Percentiles rank a stretch among this genome's conserved stretches.
Conservation (phyloP, 2,797 vertebrate species). For the Micromesistius poutassou region DNA sequence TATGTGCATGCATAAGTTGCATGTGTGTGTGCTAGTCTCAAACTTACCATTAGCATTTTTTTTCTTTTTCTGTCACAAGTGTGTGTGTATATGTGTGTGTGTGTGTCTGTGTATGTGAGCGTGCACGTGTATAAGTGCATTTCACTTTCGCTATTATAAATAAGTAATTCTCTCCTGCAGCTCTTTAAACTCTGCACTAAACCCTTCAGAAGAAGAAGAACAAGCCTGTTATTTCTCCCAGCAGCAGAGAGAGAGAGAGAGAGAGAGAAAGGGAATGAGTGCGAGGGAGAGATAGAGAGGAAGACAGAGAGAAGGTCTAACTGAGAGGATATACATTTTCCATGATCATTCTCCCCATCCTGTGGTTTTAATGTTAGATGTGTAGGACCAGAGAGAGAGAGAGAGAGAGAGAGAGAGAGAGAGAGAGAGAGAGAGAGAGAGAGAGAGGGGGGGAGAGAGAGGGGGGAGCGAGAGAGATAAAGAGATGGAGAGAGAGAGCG, state of each 20-base stretch:
- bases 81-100: slow-evolving; percentile 1
- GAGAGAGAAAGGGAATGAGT: too few species aligned
- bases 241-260: neutral
- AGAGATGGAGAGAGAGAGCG: too few species aligned
- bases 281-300: too few species aligned
- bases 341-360: slow-evolving; percentile 6
- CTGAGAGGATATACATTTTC: neutral
- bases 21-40: neutral
- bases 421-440: too few species aligned
- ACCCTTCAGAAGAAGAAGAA: neutral
- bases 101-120: slow-evolving; percentile 12
- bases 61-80: neutral
- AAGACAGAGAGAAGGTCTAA: neutral
- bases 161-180: slow-evolving; percentile 2
- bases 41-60: neutral
- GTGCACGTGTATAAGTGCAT: slow-evolving; percentile 2
- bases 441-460: too few species aligned
- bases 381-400: neutral
- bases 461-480: too few species aligned
- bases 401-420: neutral
- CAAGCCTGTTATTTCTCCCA: neutral
- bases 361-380: neutral
- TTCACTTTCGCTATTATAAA: slow-evolving; percentile 19
- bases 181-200: neutral
- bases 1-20: neutral